Conservation (phyloP, 2,797 vertebrate species). For the Parambassis ranga region DNA sequence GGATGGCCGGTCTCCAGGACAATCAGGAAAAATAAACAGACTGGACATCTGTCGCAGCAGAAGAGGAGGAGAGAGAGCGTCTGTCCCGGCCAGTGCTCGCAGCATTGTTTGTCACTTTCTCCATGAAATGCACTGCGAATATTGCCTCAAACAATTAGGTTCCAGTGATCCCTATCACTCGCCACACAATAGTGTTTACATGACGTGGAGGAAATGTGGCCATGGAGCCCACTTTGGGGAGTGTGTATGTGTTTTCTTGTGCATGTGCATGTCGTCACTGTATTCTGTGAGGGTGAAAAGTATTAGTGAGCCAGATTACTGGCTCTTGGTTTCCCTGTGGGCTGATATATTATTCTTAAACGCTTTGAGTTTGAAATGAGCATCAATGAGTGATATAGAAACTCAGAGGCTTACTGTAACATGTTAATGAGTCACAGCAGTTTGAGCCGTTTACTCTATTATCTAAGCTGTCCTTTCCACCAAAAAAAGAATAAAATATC, state of each 20-base stretch:
- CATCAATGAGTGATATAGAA: too few relatives aligned
- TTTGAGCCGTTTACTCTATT: too few relatives aligned
- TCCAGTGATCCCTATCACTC: conserved; percentile 76
- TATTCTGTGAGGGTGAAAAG: not conserved
- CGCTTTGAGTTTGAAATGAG: too few relatives aligned
- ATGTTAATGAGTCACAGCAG: too few relatives aligned
- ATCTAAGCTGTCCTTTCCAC: too few relatives aligned
- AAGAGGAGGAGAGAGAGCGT: conserved; percentile 24
- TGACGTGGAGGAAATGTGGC: conserved; percentile 74
- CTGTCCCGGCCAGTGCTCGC: conserved; percentile 37
- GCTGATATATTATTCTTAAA: too few relatives aligned
- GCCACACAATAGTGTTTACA: conserved; percentile 83
- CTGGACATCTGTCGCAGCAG: conserved; percentile 34
- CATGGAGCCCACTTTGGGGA: conserved; percentile 69
- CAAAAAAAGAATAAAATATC: too few relatives aligned
- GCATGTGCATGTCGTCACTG: conserved; percentile 13
- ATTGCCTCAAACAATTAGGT: conserved; percentile 81
- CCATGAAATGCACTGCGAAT: conserved; percentile 64
- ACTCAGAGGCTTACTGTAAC: too few relatives aligned
- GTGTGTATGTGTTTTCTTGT: conserved; percentile 55
- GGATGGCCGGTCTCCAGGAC: conserved; percentile 22
- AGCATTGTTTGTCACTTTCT: conserved; percentile 80
- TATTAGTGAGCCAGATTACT: not conserved
- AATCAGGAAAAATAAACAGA: conserved; percentile 53
- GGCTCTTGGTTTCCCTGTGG: too few relatives aligned